Percentiles rank a stretch among this genome's conserved stretches.
Evolutionary conservation across 1,140 invertebrate species (phyloP).

Genomic region (Nasonia giraulti): DNA sequence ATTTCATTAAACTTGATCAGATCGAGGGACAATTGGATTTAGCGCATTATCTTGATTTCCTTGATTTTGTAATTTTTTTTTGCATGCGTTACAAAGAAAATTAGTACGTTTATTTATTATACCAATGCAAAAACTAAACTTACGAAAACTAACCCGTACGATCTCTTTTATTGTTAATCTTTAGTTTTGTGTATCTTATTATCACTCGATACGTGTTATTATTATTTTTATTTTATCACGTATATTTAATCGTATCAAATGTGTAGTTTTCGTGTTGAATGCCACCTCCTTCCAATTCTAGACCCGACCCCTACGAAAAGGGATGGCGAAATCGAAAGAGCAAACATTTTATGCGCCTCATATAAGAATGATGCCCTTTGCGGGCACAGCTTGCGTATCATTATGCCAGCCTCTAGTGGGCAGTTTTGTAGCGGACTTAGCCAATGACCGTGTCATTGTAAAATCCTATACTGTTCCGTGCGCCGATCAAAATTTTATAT

Average conservation of each 20-base stretch:
- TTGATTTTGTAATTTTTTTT: not conserved
- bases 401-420: conserved; percentile 70
- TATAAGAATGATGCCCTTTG: conserved; percentile 7
- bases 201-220: conserved; percentile 32
- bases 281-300: conserved; percentile 62
- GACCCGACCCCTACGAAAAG: conserved; percentile 74
- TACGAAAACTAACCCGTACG: not conserved
- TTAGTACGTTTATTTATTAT: not conserved
- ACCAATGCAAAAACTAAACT: not conserved
- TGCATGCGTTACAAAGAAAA: not conserved
- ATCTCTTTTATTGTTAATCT: not conserved
- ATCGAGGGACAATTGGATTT: not conserved
- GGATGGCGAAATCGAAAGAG: conserved; percentile 66
- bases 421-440: conserved; percentile 69
- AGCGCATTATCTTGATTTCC: not conserved
- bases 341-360: conserved; percentile 9
- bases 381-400: conserved; percentile 48
- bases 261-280: conserved; percentile 72
- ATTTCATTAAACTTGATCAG: not conserved
- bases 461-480: conserved; percentile 38
- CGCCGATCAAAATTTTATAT: conserved; percentile 20
- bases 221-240: not conserved
- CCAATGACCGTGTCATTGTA: conserved; percentile 70
- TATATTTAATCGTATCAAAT: conserved; percentile 60
- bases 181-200: conserved; percentile 36